A percentile compares a stretch with the other conserved stretches of the same genome.
These are phyloP conservation scores for Ctenopoma kingsleyae DNA, from an alignment of 2,797 vertebrate genomes.

Conservation along the genomic window DNA sequence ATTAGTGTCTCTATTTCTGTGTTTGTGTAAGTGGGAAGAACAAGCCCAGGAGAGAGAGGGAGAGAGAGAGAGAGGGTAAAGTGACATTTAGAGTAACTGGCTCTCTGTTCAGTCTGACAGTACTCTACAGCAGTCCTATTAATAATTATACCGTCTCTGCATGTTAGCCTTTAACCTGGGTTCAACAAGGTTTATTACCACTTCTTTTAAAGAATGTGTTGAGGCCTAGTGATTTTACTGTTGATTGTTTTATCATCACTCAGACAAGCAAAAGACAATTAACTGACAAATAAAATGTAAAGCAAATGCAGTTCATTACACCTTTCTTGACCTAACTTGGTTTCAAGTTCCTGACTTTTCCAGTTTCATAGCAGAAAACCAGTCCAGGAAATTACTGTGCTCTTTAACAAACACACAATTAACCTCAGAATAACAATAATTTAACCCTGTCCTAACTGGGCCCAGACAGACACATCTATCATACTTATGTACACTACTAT, in stretches of 20 bases:
- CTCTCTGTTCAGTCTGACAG: constrained; percentile 50
- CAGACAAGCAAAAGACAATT: neutral
- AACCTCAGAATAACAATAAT: constrained; percentile 37
- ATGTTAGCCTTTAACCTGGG: constrained; percentile 37
- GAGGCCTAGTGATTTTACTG: constrained; percentile 4
- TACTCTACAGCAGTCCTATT: constrained; percentile 35
- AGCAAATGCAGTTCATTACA: neutral
- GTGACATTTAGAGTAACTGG: constrained; percentile 63
- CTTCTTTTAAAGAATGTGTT: constrained; percentile 12
- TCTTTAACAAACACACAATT: constrained; percentile 40
- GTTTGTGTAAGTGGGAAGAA: constrained; percentile 30
- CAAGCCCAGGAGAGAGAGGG: constrained; percentile 29
- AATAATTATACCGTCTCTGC: constrained; percentile 59
- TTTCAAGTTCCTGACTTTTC: constrained; percentile 1
- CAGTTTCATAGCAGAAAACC: constrained; percentile 34
- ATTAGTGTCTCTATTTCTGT: constrained; percentile 42
- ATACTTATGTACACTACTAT: neutral
- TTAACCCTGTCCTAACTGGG: constrained; percentile 8
- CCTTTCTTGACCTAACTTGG: neutral
- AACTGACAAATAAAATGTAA: neutral
- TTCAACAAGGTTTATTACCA: constrained; percentile 17
- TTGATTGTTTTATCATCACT: neutral
- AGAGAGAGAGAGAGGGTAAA: neutral
- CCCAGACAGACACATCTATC: neutral
- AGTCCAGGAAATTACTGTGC: constrained; percentile 37